Evolutionary conservation across 2,797 vertebrate species (phyloP).

Genomic region (Arctocebus calabarensis): DNA sequence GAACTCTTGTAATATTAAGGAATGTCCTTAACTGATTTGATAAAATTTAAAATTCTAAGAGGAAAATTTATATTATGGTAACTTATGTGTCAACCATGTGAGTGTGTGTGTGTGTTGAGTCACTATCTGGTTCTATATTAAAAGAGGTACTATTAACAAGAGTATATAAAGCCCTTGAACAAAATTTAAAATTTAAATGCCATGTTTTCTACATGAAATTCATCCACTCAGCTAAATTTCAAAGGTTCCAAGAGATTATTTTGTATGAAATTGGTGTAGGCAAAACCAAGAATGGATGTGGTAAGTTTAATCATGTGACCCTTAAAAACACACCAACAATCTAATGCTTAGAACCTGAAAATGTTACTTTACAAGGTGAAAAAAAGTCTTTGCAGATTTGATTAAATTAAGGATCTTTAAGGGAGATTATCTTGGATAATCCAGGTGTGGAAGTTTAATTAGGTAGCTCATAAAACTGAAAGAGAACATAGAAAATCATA

Average conservation of each 20-base stretch:
- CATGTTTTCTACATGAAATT: neutral
- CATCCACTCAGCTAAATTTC: constrained; percentile 2
- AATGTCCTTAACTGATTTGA: neutral
- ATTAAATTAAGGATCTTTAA: neutral
- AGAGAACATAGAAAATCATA: neutral
- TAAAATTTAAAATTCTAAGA: constrained; percentile 22
- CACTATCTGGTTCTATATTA: neutral
- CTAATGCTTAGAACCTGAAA: neutral
- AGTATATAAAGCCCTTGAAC: neutral
- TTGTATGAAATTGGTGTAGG: neutral
- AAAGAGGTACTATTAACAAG: constrained; percentile 12
- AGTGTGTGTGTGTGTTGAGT: neutral
- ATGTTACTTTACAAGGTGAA: neutral
- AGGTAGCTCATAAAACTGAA: neutral
- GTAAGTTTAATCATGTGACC: neutral
- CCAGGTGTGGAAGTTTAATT: neutral
- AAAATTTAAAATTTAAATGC: constrained; percentile 54
- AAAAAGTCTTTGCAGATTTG: neutral
- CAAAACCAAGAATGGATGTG: neutral
- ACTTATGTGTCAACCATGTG: neutral
- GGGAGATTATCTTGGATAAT: neutral
- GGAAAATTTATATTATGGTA: neutral
- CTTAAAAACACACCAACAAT: neutral
- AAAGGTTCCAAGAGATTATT: neutral
- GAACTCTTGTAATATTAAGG: neutral